These are phyloP conservation scores for Lasiurus borealis DNA, from an alignment of 2,113 vertebrate species.

Conservation along the genomic window DNA sequence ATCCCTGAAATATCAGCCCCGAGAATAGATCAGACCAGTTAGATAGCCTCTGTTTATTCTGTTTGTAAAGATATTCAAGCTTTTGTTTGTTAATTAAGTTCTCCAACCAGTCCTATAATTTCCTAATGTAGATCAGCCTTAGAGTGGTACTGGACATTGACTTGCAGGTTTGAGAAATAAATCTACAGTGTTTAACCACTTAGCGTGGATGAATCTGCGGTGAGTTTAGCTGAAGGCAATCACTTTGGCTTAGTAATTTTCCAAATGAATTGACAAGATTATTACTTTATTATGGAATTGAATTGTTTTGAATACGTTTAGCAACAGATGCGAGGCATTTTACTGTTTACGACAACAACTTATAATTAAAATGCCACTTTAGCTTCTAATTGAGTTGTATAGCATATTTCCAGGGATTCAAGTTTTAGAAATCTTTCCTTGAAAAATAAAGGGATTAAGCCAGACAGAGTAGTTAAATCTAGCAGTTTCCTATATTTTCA, in stretches of 20 bases:
- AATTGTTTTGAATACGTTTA: slow-evolving; percentile 56
- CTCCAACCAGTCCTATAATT: neutral
- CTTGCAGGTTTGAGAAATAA: neutral
- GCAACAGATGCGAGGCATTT: neutral
- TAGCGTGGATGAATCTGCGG: neutral
- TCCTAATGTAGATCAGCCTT: neutral
- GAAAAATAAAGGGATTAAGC: slow-evolving; percentile 22
- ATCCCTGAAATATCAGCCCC: slow-evolving; percentile 7
- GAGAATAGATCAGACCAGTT: neutral
- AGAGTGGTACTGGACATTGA: neutral
- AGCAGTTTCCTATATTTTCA: slow-evolving; percentile 7
- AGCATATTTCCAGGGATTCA: slow-evolving; percentile 37
- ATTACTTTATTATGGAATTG: slow-evolving; percentile 23
- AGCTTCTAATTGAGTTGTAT: slow-evolving; percentile 59
- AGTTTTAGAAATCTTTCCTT: slow-evolving; percentile 46
- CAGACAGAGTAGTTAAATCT: neutral
- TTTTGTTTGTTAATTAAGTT: slow-evolving; percentile 56
- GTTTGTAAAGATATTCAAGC: slow-evolving; percentile 28
- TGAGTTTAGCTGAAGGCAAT: slow-evolving; percentile 6
- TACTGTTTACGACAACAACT: slow-evolving; percentile 2
- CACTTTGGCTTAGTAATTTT: slow-evolving; percentile 57
- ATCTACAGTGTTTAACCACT: neutral
- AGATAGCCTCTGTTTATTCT: slow-evolving; percentile 59
- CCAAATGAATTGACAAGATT: slow-evolving; percentile 18
- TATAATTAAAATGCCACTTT: slow-evolving; percentile 66